A percentile compares a stretch with the other conserved stretches of the same genome.
These are phyloP conservation scores for Microctonus aethiopoides DNA, from an alignment of 2,888 invertebrate species.

Conservation along the genomic window DNA sequence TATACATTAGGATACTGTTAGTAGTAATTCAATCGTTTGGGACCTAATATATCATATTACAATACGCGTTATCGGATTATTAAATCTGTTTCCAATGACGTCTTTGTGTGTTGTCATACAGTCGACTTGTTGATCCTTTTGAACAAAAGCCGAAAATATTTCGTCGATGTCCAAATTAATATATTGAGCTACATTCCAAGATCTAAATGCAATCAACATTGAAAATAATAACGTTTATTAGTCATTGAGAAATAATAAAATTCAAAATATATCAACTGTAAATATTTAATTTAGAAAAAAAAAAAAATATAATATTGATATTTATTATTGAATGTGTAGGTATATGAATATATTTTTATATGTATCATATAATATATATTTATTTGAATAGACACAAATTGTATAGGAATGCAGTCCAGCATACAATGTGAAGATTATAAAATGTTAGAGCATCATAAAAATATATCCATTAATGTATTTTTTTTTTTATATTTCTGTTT, in stretches of 20 bases:
- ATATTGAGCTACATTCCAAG: conserved; percentile 5
- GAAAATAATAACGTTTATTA: not conserved
- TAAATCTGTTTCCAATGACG: conserved; percentile 3
- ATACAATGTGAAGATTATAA: conserved; percentile 1
- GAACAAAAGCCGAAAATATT: not conserved
- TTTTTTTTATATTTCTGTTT: conserved; percentile 19
- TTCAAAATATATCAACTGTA: no score
- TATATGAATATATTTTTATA: not conserved
- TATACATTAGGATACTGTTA: conserved; percentile 52
- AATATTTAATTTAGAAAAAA: not conserved
- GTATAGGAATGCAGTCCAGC: no score
- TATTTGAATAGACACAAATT: no score
- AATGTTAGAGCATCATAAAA: not conserved
- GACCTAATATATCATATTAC: conserved; percentile 52
- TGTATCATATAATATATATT: no score
- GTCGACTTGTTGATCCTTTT: not conserved
- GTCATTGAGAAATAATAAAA: not conserved
- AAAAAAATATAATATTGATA: not conserved
- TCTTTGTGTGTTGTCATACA: not conserved
- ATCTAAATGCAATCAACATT: not conserved
- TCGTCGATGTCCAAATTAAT: not conserved
- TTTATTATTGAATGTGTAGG: not conserved
- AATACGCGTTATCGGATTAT: conserved; percentile 3
- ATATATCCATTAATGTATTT: not conserved
- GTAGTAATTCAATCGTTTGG: conserved; percentile 57